phyloP scores from a whole-genome alignment of 2,113 vertebrate species.

The Mus spicilegus region DNA sequence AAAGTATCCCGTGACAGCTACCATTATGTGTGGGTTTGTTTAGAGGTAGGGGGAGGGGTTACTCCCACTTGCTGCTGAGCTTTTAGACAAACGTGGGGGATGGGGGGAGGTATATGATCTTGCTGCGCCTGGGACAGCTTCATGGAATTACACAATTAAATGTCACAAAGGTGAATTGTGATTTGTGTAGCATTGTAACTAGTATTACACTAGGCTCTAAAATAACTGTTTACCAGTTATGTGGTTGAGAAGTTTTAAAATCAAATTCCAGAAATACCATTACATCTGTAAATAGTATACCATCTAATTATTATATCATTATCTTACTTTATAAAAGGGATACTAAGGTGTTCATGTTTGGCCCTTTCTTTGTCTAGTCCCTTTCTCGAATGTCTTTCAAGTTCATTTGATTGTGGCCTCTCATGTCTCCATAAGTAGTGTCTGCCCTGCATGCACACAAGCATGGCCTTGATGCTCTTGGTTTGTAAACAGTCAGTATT shows the following conservation, averaged over 20 bases:
- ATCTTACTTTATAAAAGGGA: not conserved
- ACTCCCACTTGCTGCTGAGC: not conserved
- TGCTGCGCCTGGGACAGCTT: not conserved
- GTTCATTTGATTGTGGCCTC: not conserved
- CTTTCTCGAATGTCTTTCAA: not conserved
- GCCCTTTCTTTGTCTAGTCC: not conserved
- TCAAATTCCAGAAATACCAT: not conserved
- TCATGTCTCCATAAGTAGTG: not conserved
- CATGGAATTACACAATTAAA: not conserved
- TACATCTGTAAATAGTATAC: not conserved
- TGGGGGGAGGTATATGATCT: not conserved
- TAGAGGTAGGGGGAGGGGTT: not conserved
- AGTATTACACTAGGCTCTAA: not conserved
- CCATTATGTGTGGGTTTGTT: not conserved
- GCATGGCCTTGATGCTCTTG: not conserved
- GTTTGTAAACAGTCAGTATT: not conserved
- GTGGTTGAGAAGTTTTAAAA: not conserved
- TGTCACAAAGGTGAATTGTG: not conserved
- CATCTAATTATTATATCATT: not conserved
- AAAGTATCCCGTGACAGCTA: rapidly evolving
- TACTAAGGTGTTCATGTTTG: not conserved
- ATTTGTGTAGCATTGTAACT: not conserved
- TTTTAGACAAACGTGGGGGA: not conserved
- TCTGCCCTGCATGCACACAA: too few species aligned
- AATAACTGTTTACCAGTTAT: not conserved